Base-by-base conservation (phyloP, 2,797 vertebrate genomes). In the Hippoglossus hippoglossus region DNA sequence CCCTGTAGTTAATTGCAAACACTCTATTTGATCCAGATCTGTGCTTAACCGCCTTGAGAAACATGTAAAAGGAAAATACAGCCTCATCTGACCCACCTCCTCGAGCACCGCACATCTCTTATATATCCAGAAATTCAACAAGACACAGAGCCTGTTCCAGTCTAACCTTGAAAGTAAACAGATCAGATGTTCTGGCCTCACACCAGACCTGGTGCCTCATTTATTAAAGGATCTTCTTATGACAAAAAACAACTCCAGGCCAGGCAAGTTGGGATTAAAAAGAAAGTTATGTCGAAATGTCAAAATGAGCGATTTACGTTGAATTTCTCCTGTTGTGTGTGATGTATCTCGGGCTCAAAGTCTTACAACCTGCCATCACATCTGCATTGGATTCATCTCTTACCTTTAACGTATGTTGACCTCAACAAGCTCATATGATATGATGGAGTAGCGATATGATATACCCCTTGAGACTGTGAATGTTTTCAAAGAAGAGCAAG, bases 151-250 rank as follows among this genome's bases (percentile, higher is more conserved):
- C 28, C 75, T 54, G 61, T 64, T 80, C 60, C 63, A 75, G 75
- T 69, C 75, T 51, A 57, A 73, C 67, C 73, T 80, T 87, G 89
- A 92, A 81, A 80, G 65, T 85, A 71, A 90, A 91, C 91, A 92
- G 90, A 91, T 82, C 85, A 63, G 77, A 73, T 63, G 62, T 16
- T 77, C 77, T 89, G 89, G 77, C 80, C 77, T 85, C 74, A 79
- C 72, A 86, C 77, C 83, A 86, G 81, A 76, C 50, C 72, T 58
- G 39, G 58, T 82, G 71, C 79, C 73, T 88, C 82, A 72, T 90
- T 82, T 86, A 87, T 89, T 78, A 82, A 80, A 86, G 67, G 65
- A 73, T 81, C 73, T 57, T 85, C 76, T 81, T 75, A 82, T 44
- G 51, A 72, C 84, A 76, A 28, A 65, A 73, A 64, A 31, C 62